Evolutionary conservation across 2,888 invertebrate species (phyloP).

Genomic region (Ophraella communa): DNA sequence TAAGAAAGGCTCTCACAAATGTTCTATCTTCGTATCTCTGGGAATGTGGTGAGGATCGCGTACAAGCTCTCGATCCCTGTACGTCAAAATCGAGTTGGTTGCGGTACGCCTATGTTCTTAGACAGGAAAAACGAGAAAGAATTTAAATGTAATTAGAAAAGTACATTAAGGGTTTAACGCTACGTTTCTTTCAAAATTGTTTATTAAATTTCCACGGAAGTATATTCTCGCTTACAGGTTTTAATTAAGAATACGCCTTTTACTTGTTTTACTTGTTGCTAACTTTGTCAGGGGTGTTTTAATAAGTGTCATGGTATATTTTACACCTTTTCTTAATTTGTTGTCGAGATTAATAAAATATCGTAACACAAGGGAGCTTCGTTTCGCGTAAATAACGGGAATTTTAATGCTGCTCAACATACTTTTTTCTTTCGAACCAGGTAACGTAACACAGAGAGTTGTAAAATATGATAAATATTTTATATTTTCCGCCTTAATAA

Average conservation of each 20-base stretch:
- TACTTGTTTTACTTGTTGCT: constrained; percentile 29
- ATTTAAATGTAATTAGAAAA: constrained; percentile 34
- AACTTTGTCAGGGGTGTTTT: constrained; percentile 11
- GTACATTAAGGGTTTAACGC: constrained; percentile 24
- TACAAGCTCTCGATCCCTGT: neutral
- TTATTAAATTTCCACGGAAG: constrained; percentile 25
- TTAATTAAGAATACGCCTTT: constrained; percentile 29
- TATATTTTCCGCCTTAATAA: no score
- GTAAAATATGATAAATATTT: no score
- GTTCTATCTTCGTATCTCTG: no score
- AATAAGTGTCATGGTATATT: constrained; percentile 24
- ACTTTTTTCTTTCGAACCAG: no score
- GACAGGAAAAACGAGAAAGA: constrained; percentile 29
- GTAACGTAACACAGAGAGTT: no score
- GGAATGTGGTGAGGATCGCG: no score
- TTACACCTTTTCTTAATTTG: constrained; percentile 27
- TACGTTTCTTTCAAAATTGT: constrained; percentile 19
- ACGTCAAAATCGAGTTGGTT: neutral
- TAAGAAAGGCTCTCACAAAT: no score
- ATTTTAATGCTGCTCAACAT: no score
- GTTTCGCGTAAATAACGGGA: constrained; percentile 6
- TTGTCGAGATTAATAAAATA: constrained; percentile 20
- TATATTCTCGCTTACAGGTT: constrained; percentile 17
- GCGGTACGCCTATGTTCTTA: neutral
- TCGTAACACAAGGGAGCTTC: constrained; percentile 1